Base-by-base conservation (phyloP, 2,888 invertebrate species). In the Lymantria dispar region DNA sequence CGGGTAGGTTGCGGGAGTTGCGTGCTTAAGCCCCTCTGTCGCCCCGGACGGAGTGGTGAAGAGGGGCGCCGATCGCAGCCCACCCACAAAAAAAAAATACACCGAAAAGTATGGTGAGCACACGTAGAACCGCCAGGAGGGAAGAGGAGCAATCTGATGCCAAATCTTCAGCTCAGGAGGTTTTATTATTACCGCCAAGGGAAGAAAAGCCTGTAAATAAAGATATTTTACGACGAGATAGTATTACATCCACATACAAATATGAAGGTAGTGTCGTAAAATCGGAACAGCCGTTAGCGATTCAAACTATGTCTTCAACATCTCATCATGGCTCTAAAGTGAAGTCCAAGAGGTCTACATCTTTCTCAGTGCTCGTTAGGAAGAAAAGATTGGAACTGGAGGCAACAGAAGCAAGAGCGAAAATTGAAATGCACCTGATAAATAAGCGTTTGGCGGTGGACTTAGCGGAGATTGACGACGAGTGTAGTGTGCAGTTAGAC, bases 391-490 rank as follows among this genome's bases (percentile, higher is more conserved):
- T 46, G 10, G 46, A 46, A 46, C 12, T 46, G 12, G 46, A 46
- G 31, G 46, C 46, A 12, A 39, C 46, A 39, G 40, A 46, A 12
- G 46, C 46, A 3, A 39, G 12, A 30, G 38, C 38, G 0, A 39
- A 40, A 29, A 49, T 49, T n/a, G 45, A 49, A 31, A 45, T 49
- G 39, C 22, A 49, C 29, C 15, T 44, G 12, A 45, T 44, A 45
- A 15, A 45, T n/a, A 49, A 31, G 39, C 49, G 45, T 33, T 49
- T 49, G 40, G 49, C 44, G 44, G 49, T 40, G 36, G 14, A 49
- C 45, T 22, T 49, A 44, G 40, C 49, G 11, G 49, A 44, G 8
- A 45, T 49, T 15, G 41, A 49, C 11, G 49, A 49, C 14, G 44
- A 49, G 40, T 43, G 14, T 40, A 49, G 45, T 45, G 45, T 45